A percentile compares a stretch with the other conserved stretches of the same genome.
Evolutionary conservation across 2,888 invertebrate species (phyloP).

Genomic region (Lobophora halterata): DNA sequence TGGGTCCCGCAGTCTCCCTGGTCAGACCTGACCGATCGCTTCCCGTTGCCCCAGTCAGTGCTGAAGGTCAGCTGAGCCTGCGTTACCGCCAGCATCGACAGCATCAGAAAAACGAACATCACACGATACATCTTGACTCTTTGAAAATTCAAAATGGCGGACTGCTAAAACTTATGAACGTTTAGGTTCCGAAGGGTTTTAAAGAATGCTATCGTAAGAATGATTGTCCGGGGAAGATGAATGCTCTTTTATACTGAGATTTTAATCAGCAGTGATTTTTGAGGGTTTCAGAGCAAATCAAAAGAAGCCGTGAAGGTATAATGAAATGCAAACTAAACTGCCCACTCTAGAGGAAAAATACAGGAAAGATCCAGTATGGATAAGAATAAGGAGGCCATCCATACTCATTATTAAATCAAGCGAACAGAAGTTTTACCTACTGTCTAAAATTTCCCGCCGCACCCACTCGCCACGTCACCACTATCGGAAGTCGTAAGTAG

Average conservation of each 20-base stretch:
- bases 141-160: background rate
- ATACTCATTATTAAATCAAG: too few species aligned
- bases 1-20: constrained; percentile 70
- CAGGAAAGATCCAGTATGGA: background rate
- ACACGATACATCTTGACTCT: constrained; percentile 43
- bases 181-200: background rate
- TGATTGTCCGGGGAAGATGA: constrained; percentile 3
- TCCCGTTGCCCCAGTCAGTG: constrained; percentile 77
- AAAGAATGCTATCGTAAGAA: constrained; percentile 4
- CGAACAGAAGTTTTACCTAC: too few species aligned
- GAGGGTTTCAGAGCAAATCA: constrained; percentile 50
- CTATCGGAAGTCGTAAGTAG: too few species aligned
- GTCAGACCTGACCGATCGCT: constrained; percentile 48
- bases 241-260: constrained; percentile 36
- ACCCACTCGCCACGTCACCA: too few species aligned
- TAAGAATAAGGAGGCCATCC: background rate
- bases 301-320: constrained; percentile 50
- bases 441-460: too few species aligned
- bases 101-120: constrained; percentile 34
- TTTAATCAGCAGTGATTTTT: constrained; percentile 20
- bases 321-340: constrained; percentile 26
- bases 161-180: too few species aligned
- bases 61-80: constrained; percentile 80
- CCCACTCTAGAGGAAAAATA: constrained; percentile 23
- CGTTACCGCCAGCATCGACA: constrained; percentile 38